A percentile compares a stretch with the other conserved stretches of the same genome.
These are phyloP conservation scores for Wiebesia pumilae DNA, from an alignment of 1,140 invertebrate genomes.

Conservation along the genomic window DNA sequence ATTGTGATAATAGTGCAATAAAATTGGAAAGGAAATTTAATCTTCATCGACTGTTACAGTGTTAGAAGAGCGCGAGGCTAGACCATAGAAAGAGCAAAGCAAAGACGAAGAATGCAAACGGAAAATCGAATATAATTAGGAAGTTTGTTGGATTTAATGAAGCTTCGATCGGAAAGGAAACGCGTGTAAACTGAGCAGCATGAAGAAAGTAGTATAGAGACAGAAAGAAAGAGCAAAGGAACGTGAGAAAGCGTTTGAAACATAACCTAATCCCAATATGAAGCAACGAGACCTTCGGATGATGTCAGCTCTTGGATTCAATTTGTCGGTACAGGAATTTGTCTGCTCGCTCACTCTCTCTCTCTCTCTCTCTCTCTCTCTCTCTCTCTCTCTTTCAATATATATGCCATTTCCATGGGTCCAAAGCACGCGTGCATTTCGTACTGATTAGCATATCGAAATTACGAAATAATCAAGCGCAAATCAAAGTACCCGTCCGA, in stretches of 20 bases:
- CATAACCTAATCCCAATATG: constrained; percentile 31
- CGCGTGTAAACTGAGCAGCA: background rate
- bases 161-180: constrained; percentile 47
- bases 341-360: no score
- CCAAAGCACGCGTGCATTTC: background rate
- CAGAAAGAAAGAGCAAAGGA: constrained; percentile 50
- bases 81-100: background rate
- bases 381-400: constrained; percentile 6
- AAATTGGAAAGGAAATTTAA: background rate
- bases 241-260: constrained; percentile 62
- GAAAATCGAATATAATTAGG: constrained; percentile 48
- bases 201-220: constrained; percentile 29
- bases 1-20: background rate
- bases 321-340: no score
- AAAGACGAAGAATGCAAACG: constrained; percentile 19
- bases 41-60: background rate
- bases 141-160: constrained; percentile 44
- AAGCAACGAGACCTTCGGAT: constrained; percentile 27
- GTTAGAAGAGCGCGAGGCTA: background rate
- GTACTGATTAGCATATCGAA: constrained; percentile 71
- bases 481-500: constrained; percentile 62
- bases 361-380: no score
- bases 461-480: constrained; percentile 73
- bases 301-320: background rate
- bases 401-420: background rate